phyloP scores from a whole-genome alignment of 2,113 vertebrate genomes.

The Ammodytes dubius region DNA sequence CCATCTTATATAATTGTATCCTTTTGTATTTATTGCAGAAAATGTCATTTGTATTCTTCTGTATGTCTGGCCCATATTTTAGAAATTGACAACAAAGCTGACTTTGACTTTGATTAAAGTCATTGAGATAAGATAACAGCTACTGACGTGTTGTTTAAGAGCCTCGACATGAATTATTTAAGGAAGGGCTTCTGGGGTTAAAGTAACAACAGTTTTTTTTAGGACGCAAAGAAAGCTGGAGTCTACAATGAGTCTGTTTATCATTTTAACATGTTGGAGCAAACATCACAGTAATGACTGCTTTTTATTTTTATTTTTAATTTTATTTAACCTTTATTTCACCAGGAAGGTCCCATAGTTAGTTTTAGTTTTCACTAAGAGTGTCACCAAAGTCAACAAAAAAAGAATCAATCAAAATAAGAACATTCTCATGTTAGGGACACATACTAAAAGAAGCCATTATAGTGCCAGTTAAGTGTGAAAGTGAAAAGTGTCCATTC shows the following conservation, averaged over 20 bases:
- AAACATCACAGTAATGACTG: not conserved
- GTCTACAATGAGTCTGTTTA: not conserved
- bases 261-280: not conserved
- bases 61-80: too few species aligned
- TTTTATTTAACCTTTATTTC: too few species aligned
- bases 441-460: not conserved
- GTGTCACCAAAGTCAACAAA: not conserved
- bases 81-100: too few species aligned
- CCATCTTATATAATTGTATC: too few species aligned
- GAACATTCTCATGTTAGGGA: not conserved
- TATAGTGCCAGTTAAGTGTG: not conserved
- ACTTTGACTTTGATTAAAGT: too few species aligned
- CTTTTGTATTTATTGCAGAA: too few species aligned
- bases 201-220: slow-evolving; percentile 2
- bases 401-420: not conserved
- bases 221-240: not conserved
- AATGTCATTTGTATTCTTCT: too few species aligned
- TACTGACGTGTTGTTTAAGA: not conserved
- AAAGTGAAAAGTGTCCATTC: not conserved
- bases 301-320: too few species aligned
- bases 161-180: not conserved
- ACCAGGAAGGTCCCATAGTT: too few species aligned
- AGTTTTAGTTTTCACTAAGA: not conserved
- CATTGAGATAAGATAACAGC: too few species aligned
- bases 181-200: too few species aligned